phyloP scores from a whole-genome alignment of 2,797 vertebrate genomes.

The Knipowitschia caucasica region DNA sequence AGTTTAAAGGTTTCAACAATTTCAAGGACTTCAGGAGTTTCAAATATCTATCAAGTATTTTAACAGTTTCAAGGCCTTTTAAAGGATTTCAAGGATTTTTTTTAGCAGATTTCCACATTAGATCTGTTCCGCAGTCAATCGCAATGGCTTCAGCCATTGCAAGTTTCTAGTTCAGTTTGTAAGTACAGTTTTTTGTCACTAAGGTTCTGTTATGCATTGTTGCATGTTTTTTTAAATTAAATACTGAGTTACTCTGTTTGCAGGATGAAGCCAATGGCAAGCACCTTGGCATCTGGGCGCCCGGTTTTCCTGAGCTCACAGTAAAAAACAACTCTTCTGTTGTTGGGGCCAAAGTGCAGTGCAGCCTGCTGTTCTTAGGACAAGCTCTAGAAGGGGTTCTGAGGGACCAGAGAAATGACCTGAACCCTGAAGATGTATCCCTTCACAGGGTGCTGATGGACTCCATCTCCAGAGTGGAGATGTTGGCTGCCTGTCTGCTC shows the following conservation, averaged over 20 bases:
- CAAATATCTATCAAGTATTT: no score
- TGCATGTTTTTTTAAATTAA: not conserved
- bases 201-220: no score
- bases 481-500: constrained; percentile 6
- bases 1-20: no score
- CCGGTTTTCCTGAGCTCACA: constrained; percentile 50
- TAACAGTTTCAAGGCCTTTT: no score
- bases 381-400: constrained; percentile 35
- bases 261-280: constrained; percentile 55
- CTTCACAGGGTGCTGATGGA: constrained; percentile 15
- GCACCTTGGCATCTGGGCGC: constrained; percentile 35
- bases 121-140: no score
- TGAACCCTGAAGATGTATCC: constrained; percentile 29
- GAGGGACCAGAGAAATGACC: constrained; percentile 45
- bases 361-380: constrained; percentile 55
- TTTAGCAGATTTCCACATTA: no score
- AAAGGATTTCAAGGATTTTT: no score
- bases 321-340: not conserved
- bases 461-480: fast-evolving
- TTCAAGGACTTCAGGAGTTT: no score
- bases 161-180: no score
- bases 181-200: constrained; percentile 35
- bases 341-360: constrained; percentile 18
- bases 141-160: no score
- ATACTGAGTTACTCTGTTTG: not conserved